Base-by-base conservation (phyloP, 1,140 invertebrate species). In the Anadara kagoshimensis region DNA sequence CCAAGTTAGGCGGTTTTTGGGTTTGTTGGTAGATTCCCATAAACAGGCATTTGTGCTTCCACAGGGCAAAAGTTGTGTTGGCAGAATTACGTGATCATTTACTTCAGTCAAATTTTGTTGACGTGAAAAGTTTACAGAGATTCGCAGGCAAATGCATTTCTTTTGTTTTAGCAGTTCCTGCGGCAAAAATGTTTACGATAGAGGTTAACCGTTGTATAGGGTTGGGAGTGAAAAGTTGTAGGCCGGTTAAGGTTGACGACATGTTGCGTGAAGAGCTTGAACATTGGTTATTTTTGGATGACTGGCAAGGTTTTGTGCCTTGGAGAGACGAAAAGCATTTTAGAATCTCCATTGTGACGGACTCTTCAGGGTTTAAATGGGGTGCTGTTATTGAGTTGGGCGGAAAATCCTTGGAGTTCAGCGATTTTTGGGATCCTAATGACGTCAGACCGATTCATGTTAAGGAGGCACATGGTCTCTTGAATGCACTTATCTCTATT, bases 121-220 rank as follows among this genome's bases (percentile, higher is more conserved):
- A n/a, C n/a, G n/a, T n/a, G n/a, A n/a, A n/a, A n/a, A n/a, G n/a
- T n/a, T n/a, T n/a, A n/a, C n/a, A n/a, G n/a, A n/a, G n/a, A n/a
- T n/a, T n/a, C n/a, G n/a, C n/a, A n/a, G n/a, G n/a, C n/a, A n/a
- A n/a, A n/a, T n/a, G n/a, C n/a, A n/a, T n/a, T n/a, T 69, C 73
- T 2, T 43, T 75, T 16, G 36, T 59, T 5, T 43, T 75, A 20
- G 73, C 53, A 1, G 49, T 69, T 29, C 70, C 75, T 0, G 66
- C 57, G 12, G 51, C 66, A 10, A 69, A 56, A 26, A 57, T 69
- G 10, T 75, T 44, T 58, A 57, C 49, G 18, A 47, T 26, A 56
- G 73, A 75, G 44, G 59, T 69, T 1, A 69, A 75, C 57, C 56
- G 66, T n/a, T n/a, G 16, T 7, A 69, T 69, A 18, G 2, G 29